phyloP scores from a whole-genome alignment of 2,113 vertebrate species.

The Hystrix cristata region DNA sequence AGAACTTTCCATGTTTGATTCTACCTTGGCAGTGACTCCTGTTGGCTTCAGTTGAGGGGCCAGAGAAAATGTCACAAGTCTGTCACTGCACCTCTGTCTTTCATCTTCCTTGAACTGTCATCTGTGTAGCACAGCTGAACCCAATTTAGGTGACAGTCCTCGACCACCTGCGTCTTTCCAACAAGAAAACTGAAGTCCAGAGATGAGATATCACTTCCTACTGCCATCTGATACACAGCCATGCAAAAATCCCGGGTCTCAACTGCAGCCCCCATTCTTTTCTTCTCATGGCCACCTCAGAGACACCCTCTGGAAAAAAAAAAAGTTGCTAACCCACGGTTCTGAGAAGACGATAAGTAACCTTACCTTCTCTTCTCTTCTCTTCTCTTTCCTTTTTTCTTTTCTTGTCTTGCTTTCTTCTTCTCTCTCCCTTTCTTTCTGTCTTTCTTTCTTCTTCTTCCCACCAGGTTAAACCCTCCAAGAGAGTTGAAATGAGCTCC shows the following conservation, averaged over 20 bases:
- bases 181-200: background rate
- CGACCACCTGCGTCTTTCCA: background rate
- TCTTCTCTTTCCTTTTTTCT: background rate
- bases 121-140: background rate
- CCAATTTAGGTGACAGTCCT: background rate
- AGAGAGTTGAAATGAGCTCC: background rate
- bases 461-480: background rate
- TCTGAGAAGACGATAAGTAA: background rate
- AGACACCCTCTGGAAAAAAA: background rate
- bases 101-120: background rate
- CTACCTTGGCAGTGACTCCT: background rate
- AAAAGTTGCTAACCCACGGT: background rate
- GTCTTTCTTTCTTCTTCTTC: background rate
- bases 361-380: background rate
- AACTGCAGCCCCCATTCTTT: fast-evolving
- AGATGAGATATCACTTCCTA: background rate
- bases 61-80: background rate
- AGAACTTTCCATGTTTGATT: background rate
- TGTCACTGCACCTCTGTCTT: background rate
- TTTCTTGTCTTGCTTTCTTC: background rate
- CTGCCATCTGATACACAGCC: fast-evolving
- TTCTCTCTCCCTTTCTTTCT: background rate
- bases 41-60: background rate
- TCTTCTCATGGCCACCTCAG: background rate
- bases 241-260: background rate